Evolutionary conservation across 2,113 vertebrate genomes (phyloP).

Genomic region (Centropristis striata): DNA sequence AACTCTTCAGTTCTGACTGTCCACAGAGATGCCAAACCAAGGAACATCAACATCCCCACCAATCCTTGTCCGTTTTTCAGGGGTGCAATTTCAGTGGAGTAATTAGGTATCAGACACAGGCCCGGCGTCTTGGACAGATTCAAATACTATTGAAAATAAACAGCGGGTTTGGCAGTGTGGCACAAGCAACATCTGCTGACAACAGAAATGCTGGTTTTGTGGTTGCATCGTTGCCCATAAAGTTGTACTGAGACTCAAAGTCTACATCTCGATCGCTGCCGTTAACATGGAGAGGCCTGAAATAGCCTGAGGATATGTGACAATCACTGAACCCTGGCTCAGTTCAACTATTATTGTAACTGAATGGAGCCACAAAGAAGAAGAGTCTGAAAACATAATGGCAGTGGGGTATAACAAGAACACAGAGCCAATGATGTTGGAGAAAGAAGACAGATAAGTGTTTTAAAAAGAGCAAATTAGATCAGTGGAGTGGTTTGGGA

Average conservation of each 20-base stretch:
- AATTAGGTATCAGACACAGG: conserved; percentile 24
- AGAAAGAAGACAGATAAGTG: conserved; percentile 26
- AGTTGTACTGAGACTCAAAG: conserved; percentile 36
- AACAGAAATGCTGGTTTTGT: conserved; percentile 58
- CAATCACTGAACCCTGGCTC: conserved; percentile 40
- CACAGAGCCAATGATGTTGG: conserved; percentile 17
- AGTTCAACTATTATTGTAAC: conserved; percentile 41
- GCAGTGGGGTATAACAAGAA: conserved; percentile 25
- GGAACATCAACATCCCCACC: conserved; percentile 47
- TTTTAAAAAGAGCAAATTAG: conserved; percentile 36
- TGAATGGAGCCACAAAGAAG: conserved; percentile 40
- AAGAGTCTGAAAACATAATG: conserved; percentile 47
- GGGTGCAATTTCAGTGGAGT: conserved; percentile 24
- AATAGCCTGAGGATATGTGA: conserved; percentile 43
- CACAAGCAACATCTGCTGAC: conserved; percentile 52
- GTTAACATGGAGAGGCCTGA: conserved; percentile 37
- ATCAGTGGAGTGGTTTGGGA: conserved; percentile 38
- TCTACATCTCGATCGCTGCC: conserved; percentile 44
- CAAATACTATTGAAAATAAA: conserved; percentile 56
- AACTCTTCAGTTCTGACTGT: conserved; percentile 65
- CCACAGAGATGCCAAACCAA: conserved; percentile 73
- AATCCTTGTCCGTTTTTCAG: conserved; percentile 24
- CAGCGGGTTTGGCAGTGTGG: conserved; percentile 48
- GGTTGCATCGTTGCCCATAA: conserved; percentile 35
- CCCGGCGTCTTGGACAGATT: conserved; percentile 22